A percentile compares a stretch with the other conserved stretches of the same genome.
phyloP scores from a whole-genome alignment of 2,113 vertebrate genomes.

The Melanerpes formicivorus region DNA sequence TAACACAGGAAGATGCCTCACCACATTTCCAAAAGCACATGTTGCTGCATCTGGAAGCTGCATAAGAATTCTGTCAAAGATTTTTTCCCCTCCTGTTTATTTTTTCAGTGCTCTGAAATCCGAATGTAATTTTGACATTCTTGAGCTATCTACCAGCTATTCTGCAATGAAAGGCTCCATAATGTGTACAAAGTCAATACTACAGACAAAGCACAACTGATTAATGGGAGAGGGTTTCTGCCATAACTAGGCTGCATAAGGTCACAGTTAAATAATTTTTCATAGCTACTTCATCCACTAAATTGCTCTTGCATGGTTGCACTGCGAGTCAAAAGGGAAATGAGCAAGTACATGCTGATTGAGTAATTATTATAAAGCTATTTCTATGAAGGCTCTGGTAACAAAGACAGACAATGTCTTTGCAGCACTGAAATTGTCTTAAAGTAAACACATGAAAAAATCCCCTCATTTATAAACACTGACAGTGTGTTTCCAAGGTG shows the following conservation, averaged over 20 bases:
- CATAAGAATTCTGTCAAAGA: constrained; percentile 5
- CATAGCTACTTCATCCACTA: background rate
- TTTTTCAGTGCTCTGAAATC: background rate
- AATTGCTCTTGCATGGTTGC: background rate
- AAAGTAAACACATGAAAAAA: background rate
- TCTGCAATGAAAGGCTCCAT: background rate
- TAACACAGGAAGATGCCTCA: background rate
- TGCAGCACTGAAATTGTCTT: background rate
- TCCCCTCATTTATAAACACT: background rate
- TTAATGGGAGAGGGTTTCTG: constrained; percentile 6
- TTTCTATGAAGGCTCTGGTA: background rate
- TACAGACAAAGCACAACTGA: background rate
- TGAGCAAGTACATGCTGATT: background rate
- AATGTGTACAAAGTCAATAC: background rate
- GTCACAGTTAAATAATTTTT: constrained; percentile 37
- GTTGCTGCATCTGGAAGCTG: constrained; percentile 1
- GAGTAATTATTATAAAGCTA: background rate
- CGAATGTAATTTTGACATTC: background rate
- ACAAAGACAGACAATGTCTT: constrained; percentile 9
- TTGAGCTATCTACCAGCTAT: background rate
- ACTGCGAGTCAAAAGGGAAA: constrained; percentile 27
- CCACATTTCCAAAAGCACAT: background rate
- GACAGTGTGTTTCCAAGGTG: background rate
- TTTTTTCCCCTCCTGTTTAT: background rate
- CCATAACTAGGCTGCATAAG: constrained; percentile 2